phyloP scores from a whole-genome alignment of 2,113 vertebrate genomes.

The Eclectus roratus region DNA sequence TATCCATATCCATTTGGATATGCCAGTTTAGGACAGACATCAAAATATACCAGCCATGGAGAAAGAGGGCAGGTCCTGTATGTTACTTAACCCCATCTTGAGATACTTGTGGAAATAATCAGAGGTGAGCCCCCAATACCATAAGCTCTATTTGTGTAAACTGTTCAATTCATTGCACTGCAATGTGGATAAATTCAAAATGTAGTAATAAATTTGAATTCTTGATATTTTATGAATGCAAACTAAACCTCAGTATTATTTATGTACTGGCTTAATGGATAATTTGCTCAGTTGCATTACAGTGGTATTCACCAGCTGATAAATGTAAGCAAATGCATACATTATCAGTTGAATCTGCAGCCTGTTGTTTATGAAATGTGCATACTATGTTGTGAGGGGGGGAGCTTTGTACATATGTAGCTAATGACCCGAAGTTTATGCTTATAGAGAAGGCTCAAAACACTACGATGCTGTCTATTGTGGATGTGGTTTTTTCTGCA shows the following conservation, averaged over 20 bases:
- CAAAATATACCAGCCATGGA: fast-evolving
- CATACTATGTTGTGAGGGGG: not conserved
- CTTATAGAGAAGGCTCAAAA: not conserved
- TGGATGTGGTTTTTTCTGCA: not conserved
- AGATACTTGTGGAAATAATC: not conserved
- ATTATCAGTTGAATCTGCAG: conserved; percentile 50
- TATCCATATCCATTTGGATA: not conserved
- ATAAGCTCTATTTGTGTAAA: conserved; percentile 23
- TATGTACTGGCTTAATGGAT: conserved; percentile 51
- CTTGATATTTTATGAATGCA: conserved; percentile 49
- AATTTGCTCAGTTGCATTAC: conserved; percentile 50
- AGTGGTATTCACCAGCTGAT: conserved; percentile 62
- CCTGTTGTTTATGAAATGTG: conserved; percentile 59
- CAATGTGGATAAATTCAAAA: not conserved
- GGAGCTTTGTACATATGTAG: not conserved
- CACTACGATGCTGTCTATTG: not conserved
- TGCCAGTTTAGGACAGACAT: not conserved
- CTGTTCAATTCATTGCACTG: conserved; percentile 15
- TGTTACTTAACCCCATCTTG: not conserved
- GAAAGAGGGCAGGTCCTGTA: not conserved
- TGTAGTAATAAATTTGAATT: conserved; percentile 42
- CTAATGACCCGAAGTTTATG: not conserved
- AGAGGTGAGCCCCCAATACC: not conserved
- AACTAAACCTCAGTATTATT: conserved; percentile 51
- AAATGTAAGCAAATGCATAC: conserved; percentile 62